Evolutionary conservation across 2,888 invertebrate genomes (phyloP), one percentile per base, ranked within the genome.

Genomic region (Aproaerema taeniolella): DNA sequence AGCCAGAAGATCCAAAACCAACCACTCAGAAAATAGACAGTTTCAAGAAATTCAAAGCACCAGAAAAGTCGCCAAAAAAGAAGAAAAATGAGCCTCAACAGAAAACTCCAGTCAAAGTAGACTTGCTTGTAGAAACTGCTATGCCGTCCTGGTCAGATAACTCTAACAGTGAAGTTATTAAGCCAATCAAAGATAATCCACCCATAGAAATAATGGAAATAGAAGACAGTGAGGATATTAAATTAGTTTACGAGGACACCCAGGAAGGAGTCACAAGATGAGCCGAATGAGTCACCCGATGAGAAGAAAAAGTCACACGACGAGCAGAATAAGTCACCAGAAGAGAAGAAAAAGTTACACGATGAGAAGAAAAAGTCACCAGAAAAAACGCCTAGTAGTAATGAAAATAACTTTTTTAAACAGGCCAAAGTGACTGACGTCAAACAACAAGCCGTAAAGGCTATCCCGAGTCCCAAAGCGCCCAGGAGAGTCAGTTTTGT

Each of bases 401-500:
- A 38, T 6, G 38, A 33, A 9, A 66, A 53, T 38, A 61, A 55
- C 13, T 82, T 82, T 45, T 43, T 79, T 11, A 67, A 67, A 31
- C 73, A 74, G n/a, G 81, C 82, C 0, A 81, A 75, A 50, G 76
- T 83, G 39, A 79, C 68, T 0, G 83, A 85, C 34, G 58, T 71
- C 0, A 69, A 67, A 31, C 61, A 71, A 25, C 60, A 68, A 0
- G 63, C 57, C 2, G 53, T 58, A 0, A 54, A 61, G 28, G 46
- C 69, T 0, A 61, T 58, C 1, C 58, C 67, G 0, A 76, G 76
- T 41, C 81, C 82, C 0, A 91, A 89, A 67, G 89, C 89, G 0
- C 92, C 92, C 0, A 69, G 93, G 11, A 74, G 94, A 47, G 92
- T 94, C 2, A 88, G 89, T 47, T 89, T 95, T 40, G 93, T 93